Base-by-base conservation (phyloP, 2,113 vertebrate genomes). In the Mugil cephalus region DNA sequence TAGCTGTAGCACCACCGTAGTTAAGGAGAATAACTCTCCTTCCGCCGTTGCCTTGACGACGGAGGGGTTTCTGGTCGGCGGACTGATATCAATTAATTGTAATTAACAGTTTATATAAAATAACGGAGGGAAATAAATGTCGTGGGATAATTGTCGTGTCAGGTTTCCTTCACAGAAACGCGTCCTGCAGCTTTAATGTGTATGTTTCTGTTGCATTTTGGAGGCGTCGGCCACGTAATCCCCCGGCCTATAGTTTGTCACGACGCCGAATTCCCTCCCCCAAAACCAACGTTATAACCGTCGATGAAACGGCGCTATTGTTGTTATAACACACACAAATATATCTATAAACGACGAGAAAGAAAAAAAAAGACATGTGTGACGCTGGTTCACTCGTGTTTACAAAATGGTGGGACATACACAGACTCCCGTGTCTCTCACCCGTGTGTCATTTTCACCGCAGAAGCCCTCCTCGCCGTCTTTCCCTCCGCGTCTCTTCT, bases 401-500 rank as follows among this genome's bases (percentile, higher is more conserved):
- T 43, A 13, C 39, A 51, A 69, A 50, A 45, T 19, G 34, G 50
- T 53, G 51, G n/a, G 38, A 10, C 36, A 58, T 56, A 17, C 62
- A 34, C 63, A 51, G 24, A 14, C 52, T 40, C 12, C 48, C 35
- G 35, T 1, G 36, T 58, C 5, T 19, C 86, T 92, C 80, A 94
- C 94, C 85, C 51, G 84, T 34, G 61, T 82, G 45, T 92, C 91
- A 8, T 59, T 4, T 15, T 56, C 84, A 1, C 80, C 73, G 40
- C 7, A 13, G n/a, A n/a, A n/a, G 34, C 15, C 17, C 10, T 91
- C 92, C 0, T 90, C 90, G 19, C 19, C 4, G 7, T 91, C 85
- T 10, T 87, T 89, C 7, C 15, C 62, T 1, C 12, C 70, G 2
- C 88, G 74, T 50, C 79, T 93, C 87, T 84, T 93, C 75, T 89